A percentile compares a stretch with the other conserved stretches of the same genome.
Evolutionary conservation across 2,797 vertebrate species (phyloP).

Genomic region (Poliocrania exsul): DNA sequence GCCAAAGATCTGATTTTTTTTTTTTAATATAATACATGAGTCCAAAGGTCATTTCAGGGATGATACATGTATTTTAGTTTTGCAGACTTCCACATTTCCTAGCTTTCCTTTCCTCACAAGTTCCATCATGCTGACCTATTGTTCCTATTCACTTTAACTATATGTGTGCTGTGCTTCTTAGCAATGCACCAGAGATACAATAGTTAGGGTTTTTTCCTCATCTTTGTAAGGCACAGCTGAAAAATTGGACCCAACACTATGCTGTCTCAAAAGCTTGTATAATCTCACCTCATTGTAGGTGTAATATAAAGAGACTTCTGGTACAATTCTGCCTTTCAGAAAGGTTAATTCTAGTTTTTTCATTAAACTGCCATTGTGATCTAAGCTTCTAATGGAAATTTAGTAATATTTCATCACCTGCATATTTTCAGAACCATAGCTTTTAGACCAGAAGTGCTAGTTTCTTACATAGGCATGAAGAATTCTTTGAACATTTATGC

Average conservation of each 20-base stretch:
- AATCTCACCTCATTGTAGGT: slow-evolving; percentile 32
- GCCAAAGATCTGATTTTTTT: not conserved
- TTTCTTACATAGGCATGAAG: not conserved
- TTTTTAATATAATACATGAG: not conserved
- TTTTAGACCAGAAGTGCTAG: not conserved
- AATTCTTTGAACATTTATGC: not conserved
- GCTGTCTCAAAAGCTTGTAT: slow-evolving; percentile 6
- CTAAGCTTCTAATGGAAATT: slow-evolving; percentile 18
- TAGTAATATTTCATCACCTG: slow-evolving; percentile 23
- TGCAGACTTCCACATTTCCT: not conserved
- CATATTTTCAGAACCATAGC: not conserved
- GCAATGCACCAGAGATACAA: not conserved
- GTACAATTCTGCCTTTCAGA: slow-evolving; percentile 35
- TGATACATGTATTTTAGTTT: not conserved
- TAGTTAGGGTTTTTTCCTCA: slow-evolving; percentile 3
- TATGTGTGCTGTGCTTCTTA: slow-evolving; percentile 26
- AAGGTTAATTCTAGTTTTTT: slow-evolving; percentile 40
- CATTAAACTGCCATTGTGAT: slow-evolving; percentile 35
- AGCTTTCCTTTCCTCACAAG: not conserved
- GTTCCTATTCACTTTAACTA: slow-evolving; percentile 50
- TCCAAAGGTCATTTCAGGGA: slow-evolving; percentile 6
- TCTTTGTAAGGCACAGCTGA: slow-evolving; percentile 7
- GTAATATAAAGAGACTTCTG: slow-evolving; percentile 9
- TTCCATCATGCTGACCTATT: slow-evolving; percentile 36
- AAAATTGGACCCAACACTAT: slow-evolving; percentile 16